Conservation (phyloP, 2,888 invertebrate species). For the Heteromyza rotundicornis region DNA sequence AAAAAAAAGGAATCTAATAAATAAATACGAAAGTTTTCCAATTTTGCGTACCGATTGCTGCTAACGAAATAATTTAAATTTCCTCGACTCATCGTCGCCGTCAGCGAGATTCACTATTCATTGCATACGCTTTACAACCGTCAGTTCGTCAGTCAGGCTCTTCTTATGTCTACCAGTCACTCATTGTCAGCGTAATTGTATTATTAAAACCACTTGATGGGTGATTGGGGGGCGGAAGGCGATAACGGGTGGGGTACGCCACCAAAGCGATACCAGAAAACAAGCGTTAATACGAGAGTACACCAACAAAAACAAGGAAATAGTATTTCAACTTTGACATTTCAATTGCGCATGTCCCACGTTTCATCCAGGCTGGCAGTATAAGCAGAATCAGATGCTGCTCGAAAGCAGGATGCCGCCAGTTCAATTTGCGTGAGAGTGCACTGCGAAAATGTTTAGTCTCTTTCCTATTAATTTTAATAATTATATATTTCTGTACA, state of each 20-base stretch:
- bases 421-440: not conserved
- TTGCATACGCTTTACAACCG: no score
- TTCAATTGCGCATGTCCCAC: constrained; percentile 18
- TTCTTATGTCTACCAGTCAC: no score
- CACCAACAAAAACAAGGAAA: not conserved
- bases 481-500: no score
- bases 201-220: not conserved
- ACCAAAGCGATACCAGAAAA: not conserved
- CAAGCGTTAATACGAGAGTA: not conserved
- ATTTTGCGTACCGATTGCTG: no score
- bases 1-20: no score
- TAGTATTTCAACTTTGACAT: constrained; percentile 22
- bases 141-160: no score
- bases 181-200: not conserved
- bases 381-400: not conserved
- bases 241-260: not conserved
- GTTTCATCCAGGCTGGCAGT: not conserved
- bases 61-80: no score
- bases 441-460: not conserved
- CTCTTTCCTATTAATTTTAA: no score
- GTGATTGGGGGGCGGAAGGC: not conserved
- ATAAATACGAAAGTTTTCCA: no score
- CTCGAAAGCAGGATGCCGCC: not conserved
- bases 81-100: no score
- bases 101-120: no score